Conservation (phyloP, 2,888 invertebrate species). For the Polyommatus iphigenia region DNA sequence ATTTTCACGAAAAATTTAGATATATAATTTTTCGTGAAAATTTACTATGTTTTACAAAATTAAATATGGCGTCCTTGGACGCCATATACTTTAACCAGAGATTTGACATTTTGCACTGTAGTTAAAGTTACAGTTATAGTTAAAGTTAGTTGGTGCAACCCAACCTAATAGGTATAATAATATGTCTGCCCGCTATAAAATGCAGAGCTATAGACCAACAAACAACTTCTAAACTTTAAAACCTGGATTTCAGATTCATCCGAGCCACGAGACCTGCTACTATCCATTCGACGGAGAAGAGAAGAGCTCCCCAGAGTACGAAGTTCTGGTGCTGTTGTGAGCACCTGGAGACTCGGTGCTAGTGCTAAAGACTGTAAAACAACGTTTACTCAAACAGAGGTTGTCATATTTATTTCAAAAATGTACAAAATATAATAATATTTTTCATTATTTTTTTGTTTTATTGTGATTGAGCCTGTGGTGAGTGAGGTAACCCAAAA, state of each 20-base stretch:
- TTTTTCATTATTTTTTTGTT: not conserved
- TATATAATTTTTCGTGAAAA: too few species aligned
- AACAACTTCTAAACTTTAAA: not conserved
- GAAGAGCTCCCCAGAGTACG: slow-evolving; percentile 82
- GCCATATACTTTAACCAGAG: too few species aligned
- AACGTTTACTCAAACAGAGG: not conserved
- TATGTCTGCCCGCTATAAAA: too few species aligned
- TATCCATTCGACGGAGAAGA: slow-evolving; percentile 86
- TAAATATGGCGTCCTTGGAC: too few species aligned
- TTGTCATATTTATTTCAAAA: slow-evolving; percentile 14
- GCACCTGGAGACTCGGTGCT: not conserved
- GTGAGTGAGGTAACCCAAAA: too few species aligned
- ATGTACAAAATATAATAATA: not conserved
- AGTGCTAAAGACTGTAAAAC: slow-evolving; percentile 10
- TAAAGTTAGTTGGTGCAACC: too few species aligned
- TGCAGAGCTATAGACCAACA: too few species aligned
- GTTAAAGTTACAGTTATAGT: too few species aligned
- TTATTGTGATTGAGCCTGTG: not conserved
- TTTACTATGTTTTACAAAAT: too few species aligned
- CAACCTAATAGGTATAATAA: too few species aligned
- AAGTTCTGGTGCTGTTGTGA: slow-evolving; percentile 81
- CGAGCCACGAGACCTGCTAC: slow-evolving; percentile 82
- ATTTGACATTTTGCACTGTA: too few species aligned
- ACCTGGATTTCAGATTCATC: slow-evolving; percentile 77
- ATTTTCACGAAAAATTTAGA: too few species aligned